Percentiles rank a stretch among this genome's conserved stretches.
These are phyloP conservation scores for Proteles cristata DNA, from an alignment of 2,113 vertebrate genomes.

Conservation along the genomic window DNA sequence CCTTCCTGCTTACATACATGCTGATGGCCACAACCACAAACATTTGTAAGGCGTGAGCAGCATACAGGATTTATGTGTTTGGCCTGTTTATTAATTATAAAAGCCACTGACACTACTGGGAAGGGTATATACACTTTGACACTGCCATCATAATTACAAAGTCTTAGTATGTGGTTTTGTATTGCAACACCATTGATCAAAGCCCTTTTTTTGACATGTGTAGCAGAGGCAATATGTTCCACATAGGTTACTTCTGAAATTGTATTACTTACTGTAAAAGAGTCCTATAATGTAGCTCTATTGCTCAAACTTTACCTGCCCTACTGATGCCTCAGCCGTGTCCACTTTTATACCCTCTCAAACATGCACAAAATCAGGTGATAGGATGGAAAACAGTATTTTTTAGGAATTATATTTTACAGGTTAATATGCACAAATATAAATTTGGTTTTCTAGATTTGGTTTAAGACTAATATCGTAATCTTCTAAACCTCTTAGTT, in stretches of 20 bases:
- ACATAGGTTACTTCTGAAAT: constrained; percentile 86
- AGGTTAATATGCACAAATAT: not conserved
- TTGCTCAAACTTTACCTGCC: constrained; percentile 77
- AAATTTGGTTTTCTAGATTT: not conserved
- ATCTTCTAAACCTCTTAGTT: not conserved
- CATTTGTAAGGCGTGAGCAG: constrained; percentile 70
- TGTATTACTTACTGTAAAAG: constrained; percentile 86
- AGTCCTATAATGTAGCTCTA: constrained; percentile 79
- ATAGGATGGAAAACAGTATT: not conserved
- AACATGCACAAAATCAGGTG: constrained; percentile 68
- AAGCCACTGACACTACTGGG: constrained; percentile 64
- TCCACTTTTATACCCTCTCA: constrained; percentile 58
- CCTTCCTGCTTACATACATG: constrained; percentile 68
- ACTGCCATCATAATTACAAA: constrained; percentile 86
- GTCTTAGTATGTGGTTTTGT: constrained; percentile 85
- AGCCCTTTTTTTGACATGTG: constrained; percentile 84
- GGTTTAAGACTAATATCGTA: not conserved
- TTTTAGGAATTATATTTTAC: constrained; percentile 34
- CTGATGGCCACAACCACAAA: constrained; percentile 80
- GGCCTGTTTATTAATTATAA: constrained; percentile 83
- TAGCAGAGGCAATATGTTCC: constrained; percentile 87
- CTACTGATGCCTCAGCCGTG: constrained; percentile 68
- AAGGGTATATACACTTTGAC: constrained; percentile 74
- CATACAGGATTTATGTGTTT: constrained; percentile 77
- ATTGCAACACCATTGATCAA: constrained; percentile 85